phyloP scores from a whole-genome alignment of 2,888 invertebrate species.

The Hypena proboscidalis region DNA sequence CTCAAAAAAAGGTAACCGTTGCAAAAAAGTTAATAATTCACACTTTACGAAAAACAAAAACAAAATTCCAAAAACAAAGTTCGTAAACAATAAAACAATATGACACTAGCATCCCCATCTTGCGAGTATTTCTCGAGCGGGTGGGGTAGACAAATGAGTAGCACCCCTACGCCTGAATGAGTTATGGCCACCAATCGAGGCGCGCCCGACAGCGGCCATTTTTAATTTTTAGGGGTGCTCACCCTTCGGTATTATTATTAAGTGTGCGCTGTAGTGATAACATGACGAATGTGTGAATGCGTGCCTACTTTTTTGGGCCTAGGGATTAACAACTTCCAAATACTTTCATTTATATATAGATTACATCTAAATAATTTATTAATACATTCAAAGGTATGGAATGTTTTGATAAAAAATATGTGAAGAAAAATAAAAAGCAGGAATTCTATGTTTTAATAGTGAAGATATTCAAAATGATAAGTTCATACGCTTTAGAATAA shows the following conservation, averaged over 20 bases:
- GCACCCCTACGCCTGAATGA: conserved; percentile 76
- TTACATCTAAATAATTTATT: too few species aligned
- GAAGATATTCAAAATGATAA: too few species aligned
- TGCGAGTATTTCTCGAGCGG: conserved; percentile 71
- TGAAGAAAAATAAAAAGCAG: too few species aligned
- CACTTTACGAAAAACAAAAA: conserved; percentile 10
- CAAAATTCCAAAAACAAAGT: conserved; percentile 18
- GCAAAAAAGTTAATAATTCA: too few species aligned
- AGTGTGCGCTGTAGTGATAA: conserved; percentile 48
- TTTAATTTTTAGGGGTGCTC: conserved; percentile 83
- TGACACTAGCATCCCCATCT: conserved; percentile 69
- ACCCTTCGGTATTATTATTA: conserved; percentile 74
- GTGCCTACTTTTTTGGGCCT: conserved; percentile 24
- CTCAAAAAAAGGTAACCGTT: too few species aligned
- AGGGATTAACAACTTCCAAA: not conserved
- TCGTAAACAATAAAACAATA: conserved; percentile 58
- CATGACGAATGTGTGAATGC: conserved; percentile 36
- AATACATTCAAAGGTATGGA: too few species aligned
- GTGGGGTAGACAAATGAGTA: conserved; percentile 81
- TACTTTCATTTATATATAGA: too few species aligned
- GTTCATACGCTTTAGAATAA: too few species aligned
- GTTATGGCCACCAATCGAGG: conserved; percentile 81
- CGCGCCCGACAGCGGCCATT: conserved; percentile 79
- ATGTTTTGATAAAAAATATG: too few species aligned
- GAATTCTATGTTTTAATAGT: too few species aligned